Evolutionary conservation across 2,888 invertebrate species (phyloP).

Genomic region (Agrochola circellaris): DNA sequence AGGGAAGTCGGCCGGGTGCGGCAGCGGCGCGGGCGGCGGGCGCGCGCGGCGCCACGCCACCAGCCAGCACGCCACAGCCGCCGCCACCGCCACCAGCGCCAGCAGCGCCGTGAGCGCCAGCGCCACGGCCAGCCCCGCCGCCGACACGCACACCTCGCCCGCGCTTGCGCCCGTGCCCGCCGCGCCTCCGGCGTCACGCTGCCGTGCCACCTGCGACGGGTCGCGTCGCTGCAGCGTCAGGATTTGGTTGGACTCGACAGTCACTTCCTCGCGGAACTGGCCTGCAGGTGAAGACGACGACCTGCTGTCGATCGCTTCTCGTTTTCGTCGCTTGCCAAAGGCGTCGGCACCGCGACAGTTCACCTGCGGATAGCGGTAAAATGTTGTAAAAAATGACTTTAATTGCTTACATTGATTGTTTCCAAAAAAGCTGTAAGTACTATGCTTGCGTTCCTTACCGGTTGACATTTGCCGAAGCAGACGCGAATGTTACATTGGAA

Average conservation of each 20-base stretch:
- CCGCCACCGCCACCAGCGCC: constrained; percentile 97
- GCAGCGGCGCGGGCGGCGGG: constrained; percentile 96
- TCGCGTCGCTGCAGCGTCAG: constrained; percentile 96
- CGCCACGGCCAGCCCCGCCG: constrained; percentile 97
- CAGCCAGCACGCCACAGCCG: constrained; percentile 98
- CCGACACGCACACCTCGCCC: constrained; percentile 97
- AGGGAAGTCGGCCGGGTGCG: constrained; percentile 98
- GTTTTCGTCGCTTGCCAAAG: constrained; percentile 94
- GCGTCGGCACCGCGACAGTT: constrained; percentile 98
- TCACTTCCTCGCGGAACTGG: constrained; percentile 97
- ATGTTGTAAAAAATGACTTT: neutral
- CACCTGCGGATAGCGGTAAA: constrained; percentile 89
- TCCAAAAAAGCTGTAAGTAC: neutral
- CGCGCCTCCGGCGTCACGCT: constrained; percentile 93
- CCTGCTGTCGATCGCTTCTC: constrained; percentile 89
- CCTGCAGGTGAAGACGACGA: constrained; percentile 93
- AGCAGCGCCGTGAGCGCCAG: constrained; percentile 97
- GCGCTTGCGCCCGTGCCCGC: constrained; percentile 90
- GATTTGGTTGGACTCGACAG: constrained; percentile 97
- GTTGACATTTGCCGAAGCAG: constrained; percentile 98
- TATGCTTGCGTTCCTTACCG: constrained; percentile 88
- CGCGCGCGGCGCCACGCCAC: constrained; percentile 97
- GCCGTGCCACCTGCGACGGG: constrained; percentile 93
- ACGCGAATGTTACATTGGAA: constrained; percentile 99
- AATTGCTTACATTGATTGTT: neutral